Conservation (phyloP, 1,140 invertebrate genomes). For the Coenobita brevimanus region DNA sequence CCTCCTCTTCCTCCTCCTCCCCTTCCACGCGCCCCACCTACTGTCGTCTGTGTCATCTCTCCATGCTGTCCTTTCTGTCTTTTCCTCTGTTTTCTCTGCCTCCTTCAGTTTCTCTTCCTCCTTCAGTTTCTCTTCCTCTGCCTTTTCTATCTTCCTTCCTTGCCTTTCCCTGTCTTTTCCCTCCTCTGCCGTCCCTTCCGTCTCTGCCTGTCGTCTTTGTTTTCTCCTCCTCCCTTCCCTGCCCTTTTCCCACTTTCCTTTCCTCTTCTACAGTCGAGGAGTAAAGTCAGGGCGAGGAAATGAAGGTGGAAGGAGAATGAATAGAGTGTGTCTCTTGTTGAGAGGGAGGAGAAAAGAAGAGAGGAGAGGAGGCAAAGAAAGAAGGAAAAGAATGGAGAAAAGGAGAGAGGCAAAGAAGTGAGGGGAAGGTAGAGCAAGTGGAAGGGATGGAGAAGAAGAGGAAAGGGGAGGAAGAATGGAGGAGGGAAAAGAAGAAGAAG, state of each 20-base stretch:
- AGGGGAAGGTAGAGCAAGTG: too few relatives aligned
- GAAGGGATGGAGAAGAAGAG: too few relatives aligned
- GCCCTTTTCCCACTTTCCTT: neutral
- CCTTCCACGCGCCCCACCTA: neutral
- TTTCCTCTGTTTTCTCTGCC: neutral
- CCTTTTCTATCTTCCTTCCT: neutral
- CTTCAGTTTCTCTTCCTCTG: neutral
- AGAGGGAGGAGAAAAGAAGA: too few relatives aligned
- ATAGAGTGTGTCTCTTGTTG: too few relatives aligned
- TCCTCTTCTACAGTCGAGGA: neutral
- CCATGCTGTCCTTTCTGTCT: neutral
- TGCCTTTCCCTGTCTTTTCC: neutral
- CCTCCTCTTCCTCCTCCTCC: neutral
- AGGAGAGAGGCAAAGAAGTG: too few relatives aligned
- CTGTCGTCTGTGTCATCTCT: neutral
- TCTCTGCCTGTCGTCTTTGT: neutral
- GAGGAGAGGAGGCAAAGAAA: too few relatives aligned
- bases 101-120: neutral
- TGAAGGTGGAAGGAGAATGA: too few relatives aligned
- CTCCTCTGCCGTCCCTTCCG: neutral
- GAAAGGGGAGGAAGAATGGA: too few relatives aligned
- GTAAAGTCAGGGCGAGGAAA: too few relatives aligned
- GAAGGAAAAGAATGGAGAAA: too few relatives aligned
- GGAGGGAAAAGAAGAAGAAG: neutral
- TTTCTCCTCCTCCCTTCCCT: neutral